Evolutionary conservation across 2,888 invertebrate species (phyloP).

Genomic region (Scaptomyza caliginosa): DNA sequence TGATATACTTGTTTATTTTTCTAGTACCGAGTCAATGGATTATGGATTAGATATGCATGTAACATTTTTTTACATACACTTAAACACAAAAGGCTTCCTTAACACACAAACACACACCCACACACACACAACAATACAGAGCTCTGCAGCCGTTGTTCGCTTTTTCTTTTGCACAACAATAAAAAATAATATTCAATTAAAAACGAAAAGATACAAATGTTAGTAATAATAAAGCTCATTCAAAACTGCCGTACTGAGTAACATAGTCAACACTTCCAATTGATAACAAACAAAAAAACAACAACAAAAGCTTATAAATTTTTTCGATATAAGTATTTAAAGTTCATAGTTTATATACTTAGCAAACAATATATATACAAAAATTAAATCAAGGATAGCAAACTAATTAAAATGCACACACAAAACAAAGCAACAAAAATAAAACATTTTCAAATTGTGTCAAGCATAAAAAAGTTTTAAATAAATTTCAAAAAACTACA

Average conservation of each 20-base stretch:
- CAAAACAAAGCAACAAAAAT: constrained; percentile 1
- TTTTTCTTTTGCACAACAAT: constrained; percentile 17
- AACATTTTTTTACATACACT: constrained; percentile 11
- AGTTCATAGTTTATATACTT: constrained; percentile 57
- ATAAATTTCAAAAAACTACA: constrained; percentile 51
- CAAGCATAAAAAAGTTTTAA: constrained; percentile 46
- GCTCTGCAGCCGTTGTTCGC: constrained; percentile 22
- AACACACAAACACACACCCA: neutral
- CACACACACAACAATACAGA: neutral
- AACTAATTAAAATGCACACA: constrained; percentile 39
- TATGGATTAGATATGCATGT: constrained; percentile 54
- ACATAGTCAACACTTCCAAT: constrained; percentile 53
- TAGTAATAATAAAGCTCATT: constrained; percentile 28
- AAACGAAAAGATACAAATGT: too few species aligned
- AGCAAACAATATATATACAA: constrained; percentile 40
- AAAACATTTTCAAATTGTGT: constrained; percentile 43
- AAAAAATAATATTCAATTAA: too few species aligned
- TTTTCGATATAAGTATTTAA: constrained; percentile 52
- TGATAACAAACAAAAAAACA: constrained; percentile 7
- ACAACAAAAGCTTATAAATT: constrained; percentile 45
- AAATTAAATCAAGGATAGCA: constrained; percentile 37
- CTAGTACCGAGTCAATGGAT: constrained; percentile 39
- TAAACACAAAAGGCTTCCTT: constrained; percentile 14
- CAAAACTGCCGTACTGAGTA: constrained; percentile 57
- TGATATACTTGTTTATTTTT: constrained; percentile 45